Conservation (phyloP, 30 jellyfish, hydroid and myxozoan species). For the Turritopsis rubra region DNA sequence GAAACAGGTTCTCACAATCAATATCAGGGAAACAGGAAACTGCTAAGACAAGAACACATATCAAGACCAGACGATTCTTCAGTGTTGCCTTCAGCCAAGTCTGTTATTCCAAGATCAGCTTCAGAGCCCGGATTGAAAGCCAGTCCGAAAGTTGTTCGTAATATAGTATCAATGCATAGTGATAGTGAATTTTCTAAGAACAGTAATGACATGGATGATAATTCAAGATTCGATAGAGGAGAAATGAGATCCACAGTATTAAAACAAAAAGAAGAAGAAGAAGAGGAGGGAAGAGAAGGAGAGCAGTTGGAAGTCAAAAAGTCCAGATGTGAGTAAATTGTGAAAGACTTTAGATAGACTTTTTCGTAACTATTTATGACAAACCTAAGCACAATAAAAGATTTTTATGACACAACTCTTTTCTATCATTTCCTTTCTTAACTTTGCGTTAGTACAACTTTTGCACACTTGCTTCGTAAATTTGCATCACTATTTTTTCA, state of each 20-base stretch:
- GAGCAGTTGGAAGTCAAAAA: not conserved
- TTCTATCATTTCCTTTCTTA: not conserved
- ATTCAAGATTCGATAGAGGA: not conserved
- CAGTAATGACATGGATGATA: not conserved
- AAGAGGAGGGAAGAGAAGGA: not conserved
- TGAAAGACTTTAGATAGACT: not conserved
- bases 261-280: not conserved
- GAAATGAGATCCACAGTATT: not conserved
- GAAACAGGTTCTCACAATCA: not conserved
- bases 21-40: not conserved
- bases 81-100: constrained; percentile 29
- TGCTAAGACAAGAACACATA: not conserved
- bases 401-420: not conserved
- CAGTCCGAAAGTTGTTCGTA: not conserved
- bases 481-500: not conserved
- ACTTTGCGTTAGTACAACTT: not conserved
- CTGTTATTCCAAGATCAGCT: constrained; percentile 51
- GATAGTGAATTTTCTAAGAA: constrained; percentile 1
- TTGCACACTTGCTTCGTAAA: not conserved
- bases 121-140: constrained; percentile 40
- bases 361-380: not conserved
- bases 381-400: too few species aligned
- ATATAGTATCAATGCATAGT: not conserved
- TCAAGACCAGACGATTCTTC: constrained; percentile 15
- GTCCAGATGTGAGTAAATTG: not conserved